Evolutionary conservation across 1,140 invertebrate genomes (phyloP), one percentile per base, ranked within the genome.

Genomic region (Lanistes nyassanus): DNA sequence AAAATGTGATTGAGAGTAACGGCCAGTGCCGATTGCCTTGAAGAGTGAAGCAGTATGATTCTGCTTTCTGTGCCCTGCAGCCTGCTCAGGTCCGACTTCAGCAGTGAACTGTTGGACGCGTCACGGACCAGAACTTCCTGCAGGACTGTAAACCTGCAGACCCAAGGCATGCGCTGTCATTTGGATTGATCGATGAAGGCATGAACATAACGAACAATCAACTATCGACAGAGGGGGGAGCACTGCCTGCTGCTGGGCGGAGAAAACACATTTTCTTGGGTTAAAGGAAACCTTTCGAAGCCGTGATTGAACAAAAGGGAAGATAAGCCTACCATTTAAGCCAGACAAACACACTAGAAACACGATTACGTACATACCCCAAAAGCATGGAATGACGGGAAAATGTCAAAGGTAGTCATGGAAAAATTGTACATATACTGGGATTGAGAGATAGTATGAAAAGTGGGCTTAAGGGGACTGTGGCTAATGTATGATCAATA

Each of bases 41-140:
- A 97, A 56, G 94, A 95, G 89, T 98, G 98, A 19, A 99, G 91
- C 5, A 99, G 91, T 92, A 98, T 95, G 0, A 98, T 96, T 13
- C 97, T 91, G 0, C 96, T 96, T 89, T 99, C 97, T 80, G 95
- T 96, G 78, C 95, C 94, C 3, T 95, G 94, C 65, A 98, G 90
- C 82, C 95, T 93, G 26, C 76, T 47, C 23, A 79, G 36, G 88
- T 76, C 73, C 92, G 90, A 9, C 95, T 88, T 85, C 94, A 93
- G 5, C 90, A 88, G 42, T n/a, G 55, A 26, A n/a, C 58, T 34
- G 70, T 71, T 72, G 31, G 94, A 94, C 21, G 26, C 23, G 29
- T 74, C 31, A 1, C 72, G 37, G 23, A 95, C 94, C 60, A 95
- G 91, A n/a, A 96, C 92, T 3, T 94, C 93, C 85, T 94, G 95